phyloP scores from a whole-genome alignment of 2,113 vertebrate species.

The Haemorhous mexicanus region DNA sequence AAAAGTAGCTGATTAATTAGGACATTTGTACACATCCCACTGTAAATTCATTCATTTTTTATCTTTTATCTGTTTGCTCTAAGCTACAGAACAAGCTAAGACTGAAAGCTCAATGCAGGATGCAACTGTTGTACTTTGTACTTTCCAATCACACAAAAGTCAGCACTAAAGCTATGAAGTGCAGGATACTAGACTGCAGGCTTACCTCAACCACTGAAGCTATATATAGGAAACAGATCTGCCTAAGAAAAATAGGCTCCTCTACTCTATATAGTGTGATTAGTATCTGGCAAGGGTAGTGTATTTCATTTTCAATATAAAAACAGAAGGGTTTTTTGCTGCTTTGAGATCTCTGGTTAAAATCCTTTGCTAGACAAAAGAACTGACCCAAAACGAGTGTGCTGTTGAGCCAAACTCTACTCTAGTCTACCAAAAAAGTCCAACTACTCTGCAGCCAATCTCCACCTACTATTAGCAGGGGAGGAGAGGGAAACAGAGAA shows the following conservation, averaged over 20 bases:
- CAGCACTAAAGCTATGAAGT: background rate
- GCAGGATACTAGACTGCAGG: background rate
- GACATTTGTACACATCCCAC: background rate
- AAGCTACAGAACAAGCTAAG: background rate
- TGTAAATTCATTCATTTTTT: background rate
- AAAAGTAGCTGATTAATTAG: background rate
- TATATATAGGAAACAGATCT: constrained; percentile 15
- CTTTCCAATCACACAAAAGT: background rate
- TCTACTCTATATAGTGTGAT: constrained; percentile 14
- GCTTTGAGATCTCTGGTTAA: constrained; percentile 3
- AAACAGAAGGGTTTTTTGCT: background rate
- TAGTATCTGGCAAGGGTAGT: background rate
- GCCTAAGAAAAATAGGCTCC: background rate
- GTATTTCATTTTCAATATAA: background rate
- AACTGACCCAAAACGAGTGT: background rate
- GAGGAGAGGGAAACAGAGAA: constrained; percentile 43
- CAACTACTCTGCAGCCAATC: constrained; percentile 37
- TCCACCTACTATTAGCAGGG: constrained; percentile 42
- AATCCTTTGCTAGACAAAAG: background rate
- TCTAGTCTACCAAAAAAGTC: background rate
- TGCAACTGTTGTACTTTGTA: background rate
- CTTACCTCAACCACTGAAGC: background rate
- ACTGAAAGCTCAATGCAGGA: background rate
- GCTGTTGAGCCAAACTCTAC: constrained; percentile 44
- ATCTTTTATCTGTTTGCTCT: background rate